Evolutionary conservation across 2,888 invertebrate species (phyloP).

Genomic region (Agonopterix subpropinquella): DNA sequence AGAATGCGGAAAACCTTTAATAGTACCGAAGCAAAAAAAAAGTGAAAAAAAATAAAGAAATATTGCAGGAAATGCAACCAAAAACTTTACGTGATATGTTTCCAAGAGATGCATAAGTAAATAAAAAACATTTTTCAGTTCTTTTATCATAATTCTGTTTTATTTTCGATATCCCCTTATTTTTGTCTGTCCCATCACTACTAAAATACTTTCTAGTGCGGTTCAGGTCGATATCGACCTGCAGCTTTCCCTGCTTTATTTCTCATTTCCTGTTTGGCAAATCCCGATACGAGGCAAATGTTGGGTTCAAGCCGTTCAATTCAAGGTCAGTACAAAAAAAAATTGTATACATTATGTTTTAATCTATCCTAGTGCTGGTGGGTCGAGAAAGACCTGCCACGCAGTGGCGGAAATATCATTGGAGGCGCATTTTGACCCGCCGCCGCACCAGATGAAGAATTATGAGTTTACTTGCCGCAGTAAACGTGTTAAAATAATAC

Average conservation of each 20-base stretch:
- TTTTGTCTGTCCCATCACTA: slow-evolving; percentile 21
- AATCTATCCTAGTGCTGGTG: slow-evolving; percentile 9
- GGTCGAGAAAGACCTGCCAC: slow-evolving; percentile 3
- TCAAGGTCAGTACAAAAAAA: slow-evolving; percentile 9
- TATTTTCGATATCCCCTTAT: slow-evolving; percentile 16
- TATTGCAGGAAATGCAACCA: slow-evolving; percentile 10
- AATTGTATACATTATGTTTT: slow-evolving; percentile 4
- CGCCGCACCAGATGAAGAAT: slow-evolving; percentile 10
- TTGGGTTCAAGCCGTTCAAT: too few species aligned
- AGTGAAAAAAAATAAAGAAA: slow-evolving; percentile 8
- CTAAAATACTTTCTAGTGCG: slow-evolving; percentile 9
- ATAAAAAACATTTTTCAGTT: slow-evolving; percentile 8
- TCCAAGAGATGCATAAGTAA: slow-evolving; percentile 11
- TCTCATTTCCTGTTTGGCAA: too few species aligned
- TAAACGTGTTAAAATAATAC: slow-evolving; percentile 9
- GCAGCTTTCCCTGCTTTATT: too few species aligned
- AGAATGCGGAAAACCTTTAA: slow-evolving; percentile 12
- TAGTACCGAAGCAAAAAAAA: slow-evolving; percentile 10
- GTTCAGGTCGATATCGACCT: too few species aligned
- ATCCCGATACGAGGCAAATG: too few species aligned
- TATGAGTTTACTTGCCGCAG: slow-evolving; percentile 9
- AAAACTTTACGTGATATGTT: slow-evolving; percentile 14
- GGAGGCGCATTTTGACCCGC: not conserved
- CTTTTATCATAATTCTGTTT: slow-evolving; percentile 9
- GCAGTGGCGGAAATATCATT: slow-evolving; percentile 6